Evolutionary conservation across 1,140 invertebrate species (phyloP).

Genomic region (Linepithema humile): DNA sequence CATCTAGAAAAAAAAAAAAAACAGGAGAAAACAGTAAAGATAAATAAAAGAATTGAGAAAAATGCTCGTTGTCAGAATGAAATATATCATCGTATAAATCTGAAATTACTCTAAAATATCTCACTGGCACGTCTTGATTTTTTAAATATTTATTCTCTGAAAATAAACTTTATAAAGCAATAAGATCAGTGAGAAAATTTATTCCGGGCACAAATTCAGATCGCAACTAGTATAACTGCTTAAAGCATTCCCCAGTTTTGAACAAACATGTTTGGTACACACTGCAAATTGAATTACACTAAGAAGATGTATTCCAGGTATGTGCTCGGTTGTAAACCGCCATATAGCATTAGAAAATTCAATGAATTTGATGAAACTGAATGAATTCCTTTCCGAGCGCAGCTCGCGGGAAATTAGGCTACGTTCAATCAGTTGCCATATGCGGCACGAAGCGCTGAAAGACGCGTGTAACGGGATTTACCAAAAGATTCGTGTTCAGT

Average conservation of each 20-base stretch:
- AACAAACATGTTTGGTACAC: constrained; percentile 10
- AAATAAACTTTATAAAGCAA: background rate
- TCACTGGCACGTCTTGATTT: background rate
- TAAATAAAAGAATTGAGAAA: background rate
- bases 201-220: constrained; percentile 28
- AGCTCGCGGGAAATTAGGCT: background rate
- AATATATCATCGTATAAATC: background rate
- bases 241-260: background rate
- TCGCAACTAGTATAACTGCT: constrained; percentile 32
- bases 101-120: background rate
- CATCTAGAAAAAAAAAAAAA: too few species aligned
- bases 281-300: constrained; percentile 39
- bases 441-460: constrained; percentile 10
- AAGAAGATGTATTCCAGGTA: constrained; percentile 28
- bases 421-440: background rate
- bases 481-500: constrained; percentile 7
- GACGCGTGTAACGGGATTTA: constrained; percentile 28
- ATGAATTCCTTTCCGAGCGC: background rate
- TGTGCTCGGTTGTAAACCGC: constrained; percentile 6
- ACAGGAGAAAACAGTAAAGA: background rate
- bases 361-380: background rate
- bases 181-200: constrained; percentile 25
- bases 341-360: background rate
- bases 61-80: background rate
- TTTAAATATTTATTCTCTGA: background rate